phyloP scores from a whole-genome alignment of 2,888 invertebrate genomes.

The Nipponacmea schrenckii region DNA sequence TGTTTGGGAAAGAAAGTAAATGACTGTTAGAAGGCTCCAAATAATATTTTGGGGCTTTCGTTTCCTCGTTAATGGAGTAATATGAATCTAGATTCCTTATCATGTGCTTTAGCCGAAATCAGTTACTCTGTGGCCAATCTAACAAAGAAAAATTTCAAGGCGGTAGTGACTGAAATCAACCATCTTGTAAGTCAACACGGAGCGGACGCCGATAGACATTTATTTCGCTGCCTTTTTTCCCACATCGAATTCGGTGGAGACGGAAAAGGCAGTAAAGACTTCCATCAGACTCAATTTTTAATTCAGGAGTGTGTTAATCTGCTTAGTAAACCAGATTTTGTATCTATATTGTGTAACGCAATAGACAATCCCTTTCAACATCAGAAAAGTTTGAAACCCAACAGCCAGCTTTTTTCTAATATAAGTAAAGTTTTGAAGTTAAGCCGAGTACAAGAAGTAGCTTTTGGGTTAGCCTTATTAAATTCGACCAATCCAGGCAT shows the following conservation, averaged over 20 bases:
- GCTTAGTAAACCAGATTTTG: constrained; percentile 86
- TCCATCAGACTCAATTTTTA: constrained; percentile 78
- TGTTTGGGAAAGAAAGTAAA: constrained; percentile 41
- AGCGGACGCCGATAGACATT: constrained; percentile 96
- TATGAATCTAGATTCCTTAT: constrained; percentile 89
- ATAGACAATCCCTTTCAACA: constrained; percentile 83
- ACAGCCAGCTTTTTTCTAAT: constrained; percentile 83
- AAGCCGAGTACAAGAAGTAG: constrained; percentile 89
- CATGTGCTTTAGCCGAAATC: constrained; percentile 98
- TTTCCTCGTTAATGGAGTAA: constrained; percentile 74
- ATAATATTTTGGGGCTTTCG: constrained; percentile 87
- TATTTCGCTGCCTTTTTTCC: constrained; percentile 93
- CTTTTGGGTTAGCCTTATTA: constrained; percentile 85
- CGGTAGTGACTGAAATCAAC: constrained; percentile 87
- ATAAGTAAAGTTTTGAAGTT: constrained; percentile 87
- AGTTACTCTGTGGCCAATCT: constrained; percentile 95
- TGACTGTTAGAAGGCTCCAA: constrained; percentile 60
- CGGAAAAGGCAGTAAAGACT: constrained; percentile 70
- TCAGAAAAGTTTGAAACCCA: constrained; percentile 84
- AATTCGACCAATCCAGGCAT: constrained; percentile 84
- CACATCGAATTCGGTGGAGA: constrained; percentile 82
- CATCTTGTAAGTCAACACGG: constrained; percentile 91
- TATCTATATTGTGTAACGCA: constrained; percentile 88
- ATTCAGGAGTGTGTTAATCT: constrained; percentile 82
- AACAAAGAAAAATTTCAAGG: constrained; percentile 94